Evolutionary conservation across 1,140 invertebrate genomes (phyloP), one percentile per base, ranked within the genome.

Genomic region (roundworm (Caenorhabditis elegans)): DNA sequence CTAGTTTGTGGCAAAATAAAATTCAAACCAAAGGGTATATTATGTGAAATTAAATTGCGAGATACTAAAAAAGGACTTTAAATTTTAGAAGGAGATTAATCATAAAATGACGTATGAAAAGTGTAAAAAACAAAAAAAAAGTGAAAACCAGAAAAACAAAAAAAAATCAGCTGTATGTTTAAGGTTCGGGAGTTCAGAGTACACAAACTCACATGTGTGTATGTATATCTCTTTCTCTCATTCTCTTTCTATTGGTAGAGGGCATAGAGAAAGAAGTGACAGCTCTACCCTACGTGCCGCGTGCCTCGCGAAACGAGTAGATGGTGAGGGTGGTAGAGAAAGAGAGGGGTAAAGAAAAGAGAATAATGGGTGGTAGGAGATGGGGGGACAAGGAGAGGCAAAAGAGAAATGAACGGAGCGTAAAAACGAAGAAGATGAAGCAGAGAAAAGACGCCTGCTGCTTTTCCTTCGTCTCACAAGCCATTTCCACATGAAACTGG

Each of bases 131-230:
- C 15, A 43, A 15, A 43, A 43, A 15, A 43, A 43, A 43, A 43
- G 39, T 15, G 39, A 15, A 8, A n/a, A n/a, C n/a, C n/a, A 43
- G 5, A 15, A 43, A 8, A 43, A n/a, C 48, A 49, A 49, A 49
- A 22, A 3, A 3, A 49, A 49, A 17, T 46, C 39, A 46, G 19
- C 15, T 65, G 55, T 65, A 22, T 65, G 26, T 13, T 70, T 60
- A 34, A 34, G 28, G 53, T 60, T 70, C 60, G 28, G 26, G 26
- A 17, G 53, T 60, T 70, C 60, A 70, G n/a, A 11, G 34, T 70
- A 70, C 60, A 70, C 60, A 70, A 70, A 70, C 31, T 70, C 34
- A 26, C n/a, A 53, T 24, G 60, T 70, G 31, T 70, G 26, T 39
- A 39, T 39, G 22, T 70, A 4, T 70, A 10, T 70, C 60, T 70